Base-by-base conservation (phyloP, 2,888 invertebrate genomes). In the Hedya salicella region DNA sequence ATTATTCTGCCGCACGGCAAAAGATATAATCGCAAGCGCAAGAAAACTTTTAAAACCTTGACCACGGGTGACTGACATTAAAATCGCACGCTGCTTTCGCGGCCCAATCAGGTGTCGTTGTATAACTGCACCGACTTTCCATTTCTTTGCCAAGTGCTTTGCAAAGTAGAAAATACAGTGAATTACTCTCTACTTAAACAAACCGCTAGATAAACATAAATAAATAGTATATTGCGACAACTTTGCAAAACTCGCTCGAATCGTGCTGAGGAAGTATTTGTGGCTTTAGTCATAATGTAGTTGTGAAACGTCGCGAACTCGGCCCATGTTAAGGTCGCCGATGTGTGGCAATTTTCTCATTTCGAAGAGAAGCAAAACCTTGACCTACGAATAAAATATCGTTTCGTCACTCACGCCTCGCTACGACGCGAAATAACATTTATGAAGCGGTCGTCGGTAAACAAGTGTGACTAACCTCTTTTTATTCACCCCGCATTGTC, bases 311-410 rank as follows among this genome's bases (percentile, higher is more conserved):
- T 77, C 74, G 81, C 83, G 81, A 85, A 80, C 85, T 79, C 83
- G 79, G 78, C 78, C 80, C 69, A 67, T 86, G 89, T 84, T 90
- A 90, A 91, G 91, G 91, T 90, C 91, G 82, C 77, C 75, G 73
- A 85, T 88, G 76, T 91, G 91, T 90, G 89, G 92, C 90, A 92
- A 92, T 91, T 90, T 89, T 90, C 87, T 86, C 89, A 90, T 88
- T 92, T 89, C 89, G 91, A 91, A 88, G 91, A 90, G 82, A 88
- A 87, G 85, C 79, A 75, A 77, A 82, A 86, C 92, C 92, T 91
- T 92, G 92, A 92, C 92, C 91, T 91, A 92, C 89, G 92, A 90
- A 82, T 88, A 85, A 86, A 85, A 83, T 84, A 86, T 56, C 30
- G 77, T 91, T 91, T 91, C 91, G 86, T 86, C 89, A 91, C 75